These are phyloP conservation scores for Tupaia tana DNA, from an alignment of 2,113 vertebrate species.

Conservation along the genomic window DNA sequence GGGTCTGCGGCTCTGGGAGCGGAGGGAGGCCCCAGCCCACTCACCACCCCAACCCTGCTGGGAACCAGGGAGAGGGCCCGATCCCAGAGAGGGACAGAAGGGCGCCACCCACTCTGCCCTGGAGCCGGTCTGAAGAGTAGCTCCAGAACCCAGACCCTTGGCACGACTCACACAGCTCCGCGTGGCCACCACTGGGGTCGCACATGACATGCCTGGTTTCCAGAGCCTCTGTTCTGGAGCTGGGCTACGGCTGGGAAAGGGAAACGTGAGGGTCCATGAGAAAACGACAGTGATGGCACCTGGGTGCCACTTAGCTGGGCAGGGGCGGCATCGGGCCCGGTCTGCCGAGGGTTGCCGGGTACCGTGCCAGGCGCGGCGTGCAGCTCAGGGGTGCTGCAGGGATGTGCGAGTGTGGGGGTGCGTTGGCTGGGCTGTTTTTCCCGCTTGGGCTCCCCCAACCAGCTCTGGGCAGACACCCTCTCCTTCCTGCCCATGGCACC, in stretches of 20 bases:
- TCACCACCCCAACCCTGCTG: neutral
- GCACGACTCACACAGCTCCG: neutral
- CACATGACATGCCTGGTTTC: neutral
- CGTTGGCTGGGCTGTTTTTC: neutral
- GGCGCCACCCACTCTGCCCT: neutral
- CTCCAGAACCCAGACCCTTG: neutral
- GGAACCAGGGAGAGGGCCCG: neutral
- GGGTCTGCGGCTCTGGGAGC: neutral
- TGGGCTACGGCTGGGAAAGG: neutral
- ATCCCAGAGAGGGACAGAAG: neutral
- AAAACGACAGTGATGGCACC: neutral
- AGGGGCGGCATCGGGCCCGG: neutral
- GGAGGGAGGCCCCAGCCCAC: neutral
- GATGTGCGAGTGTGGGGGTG: too few species aligned
- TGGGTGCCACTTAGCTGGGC: neutral
- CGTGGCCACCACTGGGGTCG: neutral
- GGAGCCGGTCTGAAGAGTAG: neutral
- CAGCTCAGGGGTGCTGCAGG: neutral
- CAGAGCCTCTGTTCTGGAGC: neutral
- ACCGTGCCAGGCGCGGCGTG: neutral
- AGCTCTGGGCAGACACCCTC: neutral
- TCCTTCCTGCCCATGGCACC: accelerated
- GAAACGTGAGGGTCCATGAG: accelerated
- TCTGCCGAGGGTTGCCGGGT: neutral
- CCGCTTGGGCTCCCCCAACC: neutral